Evolutionary conservation across 2,113 vertebrate species (phyloP).

Genomic region (Isichthys henryi): DNA sequence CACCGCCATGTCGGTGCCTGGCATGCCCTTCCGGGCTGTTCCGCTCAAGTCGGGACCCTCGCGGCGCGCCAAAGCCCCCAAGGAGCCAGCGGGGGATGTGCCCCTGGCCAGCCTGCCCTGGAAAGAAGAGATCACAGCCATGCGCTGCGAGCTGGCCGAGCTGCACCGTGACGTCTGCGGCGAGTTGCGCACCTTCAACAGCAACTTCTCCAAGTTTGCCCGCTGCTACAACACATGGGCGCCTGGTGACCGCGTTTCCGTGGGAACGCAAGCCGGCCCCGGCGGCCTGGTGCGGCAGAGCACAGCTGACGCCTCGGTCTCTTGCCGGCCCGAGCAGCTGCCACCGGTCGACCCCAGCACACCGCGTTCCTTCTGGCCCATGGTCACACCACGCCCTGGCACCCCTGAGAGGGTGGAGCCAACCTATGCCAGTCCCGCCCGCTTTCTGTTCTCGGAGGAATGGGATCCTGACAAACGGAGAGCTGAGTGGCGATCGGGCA

Average conservation of each 20-base stretch:
- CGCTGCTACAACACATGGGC: constrained; percentile 70
- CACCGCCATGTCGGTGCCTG: constrained; percentile 52
- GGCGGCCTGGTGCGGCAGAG: constrained; percentile 60
- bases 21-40: constrained; percentile 52
- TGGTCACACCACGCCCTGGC: constrained; percentile 40
- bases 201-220: constrained; percentile 63
- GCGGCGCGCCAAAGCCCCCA: constrained; percentile 59
- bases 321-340: constrained; percentile 40
- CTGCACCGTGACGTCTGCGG: constrained; percentile 62
- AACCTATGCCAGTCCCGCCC: constrained; percentile 24
- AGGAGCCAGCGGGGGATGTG: constrained; percentile 59
- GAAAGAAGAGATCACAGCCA: constrained; percentile 66
- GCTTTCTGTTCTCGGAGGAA: constrained; percentile 40
- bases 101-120: constrained; percentile 68
- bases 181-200: constrained; percentile 67
- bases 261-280: constrained; percentile 61
- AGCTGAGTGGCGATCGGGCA: constrained; percentile 31
- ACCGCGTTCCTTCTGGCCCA: constrained; percentile 37
- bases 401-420: constrained; percentile 7
- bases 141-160: constrained; percentile 63
- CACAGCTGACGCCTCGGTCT: constrained; percentile 64
- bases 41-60: constrained; percentile 46
- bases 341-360: constrained; percentile 32
- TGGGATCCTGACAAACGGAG: constrained; percentile 60
- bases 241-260: constrained; percentile 56